Percentiles rank a stretch among this genome's conserved stretches.
phyloP scores from a whole-genome alignment of 2,113 vertebrate genomes.

The Pristiophorus japonicus region DNA sequence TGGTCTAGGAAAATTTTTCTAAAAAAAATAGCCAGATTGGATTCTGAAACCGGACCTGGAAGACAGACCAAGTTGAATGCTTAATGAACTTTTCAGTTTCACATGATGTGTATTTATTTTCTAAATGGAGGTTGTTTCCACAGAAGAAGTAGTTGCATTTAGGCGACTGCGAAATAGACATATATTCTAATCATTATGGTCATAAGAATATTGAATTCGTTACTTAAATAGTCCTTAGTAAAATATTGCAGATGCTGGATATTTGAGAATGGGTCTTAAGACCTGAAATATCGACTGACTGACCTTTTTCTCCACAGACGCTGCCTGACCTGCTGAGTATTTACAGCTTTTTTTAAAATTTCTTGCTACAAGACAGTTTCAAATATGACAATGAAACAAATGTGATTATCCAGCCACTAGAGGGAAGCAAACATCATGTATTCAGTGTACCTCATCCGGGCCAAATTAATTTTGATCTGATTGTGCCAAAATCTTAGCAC shows the following conservation, averaged over 20 bases:
- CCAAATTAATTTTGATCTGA: background rate
- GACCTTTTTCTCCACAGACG: no score
- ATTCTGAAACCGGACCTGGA: background rate
- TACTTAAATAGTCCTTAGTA: background rate
- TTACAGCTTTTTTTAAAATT: background rate
- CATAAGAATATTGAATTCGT: background rate
- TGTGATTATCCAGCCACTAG: background rate
- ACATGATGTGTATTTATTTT: background rate
- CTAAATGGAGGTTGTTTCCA: background rate
- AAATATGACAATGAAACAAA: background rate
- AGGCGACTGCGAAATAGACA: no score
- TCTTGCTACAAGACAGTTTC: background rate
- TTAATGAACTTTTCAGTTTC: background rate
- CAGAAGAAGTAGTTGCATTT: background rate
- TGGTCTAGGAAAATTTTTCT: no score
- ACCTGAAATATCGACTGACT: background rate
- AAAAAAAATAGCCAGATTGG: background rate
- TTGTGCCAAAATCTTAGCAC: background rate
- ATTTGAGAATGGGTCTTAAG: background rate
- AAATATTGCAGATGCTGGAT: background rate
- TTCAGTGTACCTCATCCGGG: background rate
- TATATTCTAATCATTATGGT: background rate
- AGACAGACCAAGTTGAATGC: background rate
- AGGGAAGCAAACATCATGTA: slow-evolving; percentile 20
- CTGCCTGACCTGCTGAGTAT: background rate